Evolutionary conservation across 2,113 vertebrate species (phyloP).

Genomic region (Sinocyclocheilus anophthalmus): DNA sequence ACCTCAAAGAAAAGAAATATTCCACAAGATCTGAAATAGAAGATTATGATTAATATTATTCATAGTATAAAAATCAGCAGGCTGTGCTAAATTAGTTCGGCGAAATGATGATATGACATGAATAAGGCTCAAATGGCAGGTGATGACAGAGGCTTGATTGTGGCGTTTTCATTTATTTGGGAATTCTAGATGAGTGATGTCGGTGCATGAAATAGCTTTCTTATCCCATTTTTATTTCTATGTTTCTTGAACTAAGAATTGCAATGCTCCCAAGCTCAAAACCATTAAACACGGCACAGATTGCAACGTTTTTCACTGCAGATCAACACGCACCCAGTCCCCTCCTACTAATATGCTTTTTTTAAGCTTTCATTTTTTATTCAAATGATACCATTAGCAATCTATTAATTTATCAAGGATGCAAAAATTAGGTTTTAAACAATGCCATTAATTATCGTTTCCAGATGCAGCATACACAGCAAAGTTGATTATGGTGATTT

Average conservation of each 20-base stretch:
- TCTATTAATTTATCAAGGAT: constrained; percentile 91
- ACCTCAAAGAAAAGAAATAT: background rate
- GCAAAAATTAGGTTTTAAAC: constrained; percentile 92
- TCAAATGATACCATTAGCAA: constrained; percentile 91
- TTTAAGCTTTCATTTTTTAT: constrained; percentile 83
- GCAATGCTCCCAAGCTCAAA: background rate
- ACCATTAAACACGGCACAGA: constrained; percentile 41
- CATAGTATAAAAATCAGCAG: background rate
- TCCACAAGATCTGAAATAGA: background rate
- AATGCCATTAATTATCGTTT: constrained; percentile 95
- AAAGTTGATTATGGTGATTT: constrained; percentile 95
- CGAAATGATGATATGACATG: background rate
- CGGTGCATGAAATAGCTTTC: constrained; percentile 18
- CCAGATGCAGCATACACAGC: constrained; percentile 91
- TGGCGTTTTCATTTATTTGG: background rate
- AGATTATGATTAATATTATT: background rate
- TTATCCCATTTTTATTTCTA: constrained; percentile 1
- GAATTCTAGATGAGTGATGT: constrained; percentile 15
- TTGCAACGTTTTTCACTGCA: constrained; percentile 15
- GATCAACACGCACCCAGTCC: constrained; percentile 44
- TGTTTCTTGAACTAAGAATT: constrained; percentile 11
- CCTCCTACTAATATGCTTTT: constrained; percentile 69
- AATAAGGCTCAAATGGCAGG: constrained; percentile 16
- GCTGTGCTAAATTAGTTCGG: constrained; percentile 8
- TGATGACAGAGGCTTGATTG: constrained; percentile 22